Percentiles rank a stretch among this genome's conserved stretches.
phyloP scores from a whole-genome alignment of 92 coral and sea anemone species.

The Heliopora coerulea region DNA sequence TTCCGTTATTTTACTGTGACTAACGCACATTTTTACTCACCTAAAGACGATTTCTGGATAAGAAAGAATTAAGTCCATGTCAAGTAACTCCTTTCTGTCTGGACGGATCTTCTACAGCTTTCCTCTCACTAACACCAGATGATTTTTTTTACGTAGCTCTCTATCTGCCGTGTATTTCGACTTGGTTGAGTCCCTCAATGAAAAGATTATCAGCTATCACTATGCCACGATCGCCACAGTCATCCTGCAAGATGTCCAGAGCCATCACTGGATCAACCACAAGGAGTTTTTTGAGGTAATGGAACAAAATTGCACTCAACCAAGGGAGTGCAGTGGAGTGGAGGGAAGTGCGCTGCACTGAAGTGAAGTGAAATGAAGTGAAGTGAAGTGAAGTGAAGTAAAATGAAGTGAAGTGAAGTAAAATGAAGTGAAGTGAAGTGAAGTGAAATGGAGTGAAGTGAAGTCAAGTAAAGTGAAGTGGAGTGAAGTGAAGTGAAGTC shows the following conservation, averaged over 20 bases:
- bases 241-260: conserved; percentile 83
- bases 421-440: background rate
- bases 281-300: conserved; percentile 93
- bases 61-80: too few relatives aligned
- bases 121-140: too few relatives aligned
- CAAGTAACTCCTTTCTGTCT: too few relatives aligned
- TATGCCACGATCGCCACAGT: conserved; percentile 66
- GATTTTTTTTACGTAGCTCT: background rate
- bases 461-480: background rate
- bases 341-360: conserved; percentile 19
- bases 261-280: conserved; percentile 88
- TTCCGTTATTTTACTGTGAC: too few relatives aligned
- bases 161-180: conserved; percentile 58
- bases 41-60: too few relatives aligned
- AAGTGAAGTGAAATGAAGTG: conserved; percentile 23
- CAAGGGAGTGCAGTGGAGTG: conserved; percentile 26
- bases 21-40: too few relatives aligned
- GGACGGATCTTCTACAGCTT: too few relatives aligned
- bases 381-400: too few relatives aligned
- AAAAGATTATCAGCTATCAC: conserved; percentile 80
- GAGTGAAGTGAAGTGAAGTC: background rate
- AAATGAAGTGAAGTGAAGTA: background rate
- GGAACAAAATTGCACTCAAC: background rate
- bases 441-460: background rate
- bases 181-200: conserved; percentile 70